These are phyloP conservation scores for Sebastes melanostomus DNA, from an alignment of 2,797 vertebrate species.

Conservation along the genomic window DNA sequence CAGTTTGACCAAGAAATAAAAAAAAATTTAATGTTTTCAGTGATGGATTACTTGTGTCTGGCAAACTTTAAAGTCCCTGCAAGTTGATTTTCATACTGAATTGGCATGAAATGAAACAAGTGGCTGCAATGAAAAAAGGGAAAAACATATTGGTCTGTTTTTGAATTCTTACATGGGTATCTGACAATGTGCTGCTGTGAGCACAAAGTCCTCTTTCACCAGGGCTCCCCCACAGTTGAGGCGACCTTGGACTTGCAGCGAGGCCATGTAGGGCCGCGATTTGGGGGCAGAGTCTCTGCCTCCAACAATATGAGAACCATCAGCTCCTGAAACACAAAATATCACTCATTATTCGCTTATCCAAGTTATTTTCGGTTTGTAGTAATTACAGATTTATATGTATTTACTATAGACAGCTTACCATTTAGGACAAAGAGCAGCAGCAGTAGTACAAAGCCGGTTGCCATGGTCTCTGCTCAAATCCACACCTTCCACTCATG, in stretches of 20 bases:
- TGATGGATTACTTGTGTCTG: neutral
- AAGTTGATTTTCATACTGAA: neutral
- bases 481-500: neutral
- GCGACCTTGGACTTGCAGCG: conserved; percentile 34
- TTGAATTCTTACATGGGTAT: conserved; percentile 34
- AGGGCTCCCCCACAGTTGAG: conserved; percentile 69
- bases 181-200: conserved; percentile 76
- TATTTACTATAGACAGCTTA: conserved; percentile 18
- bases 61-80: neutral
- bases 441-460: conserved; percentile 33
- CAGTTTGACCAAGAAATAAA: neutral
- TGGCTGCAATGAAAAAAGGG: neutral
- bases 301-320: conserved; percentile 62
- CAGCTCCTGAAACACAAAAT: conserved; percentile 49
- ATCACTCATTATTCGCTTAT: neutral
- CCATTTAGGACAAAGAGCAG: conserved; percentile 46
- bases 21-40: neutral
- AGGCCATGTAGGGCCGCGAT: conserved; percentile 76
- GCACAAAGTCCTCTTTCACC: conserved; percentile 71
- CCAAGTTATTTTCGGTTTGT: neutral
- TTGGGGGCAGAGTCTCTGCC: conserved; percentile 66
- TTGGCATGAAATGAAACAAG: neutral
- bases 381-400: neutral
- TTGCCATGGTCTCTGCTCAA: conserved; percentile 42
- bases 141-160: neutral